These are phyloP conservation scores for Ferdinandea cuprea DNA, from an alignment of 2,888 invertebrate species.

Conservation along the genomic window DNA sequence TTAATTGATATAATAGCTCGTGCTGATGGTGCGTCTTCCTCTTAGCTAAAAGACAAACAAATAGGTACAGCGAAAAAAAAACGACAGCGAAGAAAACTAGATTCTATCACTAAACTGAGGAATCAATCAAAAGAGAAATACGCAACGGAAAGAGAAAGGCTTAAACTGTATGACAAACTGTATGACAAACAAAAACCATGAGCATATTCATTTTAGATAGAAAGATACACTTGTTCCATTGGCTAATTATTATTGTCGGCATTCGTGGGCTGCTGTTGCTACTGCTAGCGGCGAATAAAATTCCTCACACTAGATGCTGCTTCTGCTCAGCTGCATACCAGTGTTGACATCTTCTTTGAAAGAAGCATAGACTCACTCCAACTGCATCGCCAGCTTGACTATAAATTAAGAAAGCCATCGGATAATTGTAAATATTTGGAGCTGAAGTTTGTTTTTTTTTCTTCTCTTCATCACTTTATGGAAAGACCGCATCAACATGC, in stretches of 20 bases:
- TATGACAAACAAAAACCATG: conserved; percentile 20
- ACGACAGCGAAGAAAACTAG: conserved; percentile 16
- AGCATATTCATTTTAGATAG: conserved; percentile 43
- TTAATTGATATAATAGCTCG: conserved; percentile 78
- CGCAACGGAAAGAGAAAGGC: conserved; percentile 61
- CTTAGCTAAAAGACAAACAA: conserved; percentile 43
- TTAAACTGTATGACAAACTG: conserved; percentile 4
- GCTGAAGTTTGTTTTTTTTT: conserved; percentile 41
- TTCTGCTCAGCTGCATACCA: conserved; percentile 16
- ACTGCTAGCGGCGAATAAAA: conserved; percentile 50
- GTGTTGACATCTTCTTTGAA: conserved; percentile 64
- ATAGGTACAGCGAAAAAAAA: conserved; percentile 46
- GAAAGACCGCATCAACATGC: conserved; percentile 67
- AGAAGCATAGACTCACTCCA: conserved; percentile 36
- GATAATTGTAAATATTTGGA: conserved; percentile 71
- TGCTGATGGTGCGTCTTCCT: conserved; percentile 52
- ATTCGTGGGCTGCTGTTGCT: conserved; percentile 13
- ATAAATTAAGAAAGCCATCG: conserved; percentile 64
- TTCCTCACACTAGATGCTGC: conserved; percentile 45
- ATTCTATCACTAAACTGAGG: conserved; percentile 37
- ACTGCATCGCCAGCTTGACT: conserved; percentile 16
- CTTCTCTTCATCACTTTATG: conserved; percentile 35
- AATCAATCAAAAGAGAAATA: conserved; percentile 30
- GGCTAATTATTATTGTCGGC: conserved; percentile 69
- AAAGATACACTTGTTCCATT: conserved; percentile 67